Conservation (phyloP, 2,888 invertebrate genomes). For the Hecatera dysodea region DNA sequence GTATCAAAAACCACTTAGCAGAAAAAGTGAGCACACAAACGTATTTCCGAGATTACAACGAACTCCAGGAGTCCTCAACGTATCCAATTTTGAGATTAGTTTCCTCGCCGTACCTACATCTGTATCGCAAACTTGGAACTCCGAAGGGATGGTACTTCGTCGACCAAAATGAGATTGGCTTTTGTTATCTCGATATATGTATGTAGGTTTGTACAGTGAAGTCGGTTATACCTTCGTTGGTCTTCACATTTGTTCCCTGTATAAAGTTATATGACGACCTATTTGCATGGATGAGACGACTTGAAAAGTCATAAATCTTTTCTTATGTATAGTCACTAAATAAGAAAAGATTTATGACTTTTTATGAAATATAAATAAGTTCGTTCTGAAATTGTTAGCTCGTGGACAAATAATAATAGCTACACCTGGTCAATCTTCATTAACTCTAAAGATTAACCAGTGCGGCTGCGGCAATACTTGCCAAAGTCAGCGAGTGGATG, state of each 20-base stretch:
- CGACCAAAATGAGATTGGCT: conserved; percentile 60
- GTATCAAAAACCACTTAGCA: conserved; percentile 25
- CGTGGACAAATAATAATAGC: too few species aligned
- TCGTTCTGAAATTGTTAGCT: too few species aligned
- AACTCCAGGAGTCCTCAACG: conserved; percentile 31
- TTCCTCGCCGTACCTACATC: conserved; percentile 58
- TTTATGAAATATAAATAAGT: too few species aligned
- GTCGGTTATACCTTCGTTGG: not conserved
- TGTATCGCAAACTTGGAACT: conserved; percentile 59
- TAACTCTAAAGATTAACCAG: too few species aligned
- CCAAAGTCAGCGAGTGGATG: too few species aligned
- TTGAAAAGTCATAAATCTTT: too few species aligned
- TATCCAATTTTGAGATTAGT: conserved; percentile 65
- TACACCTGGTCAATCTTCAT: too few species aligned
- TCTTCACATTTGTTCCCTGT: not conserved
- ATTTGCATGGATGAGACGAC: too few species aligned
- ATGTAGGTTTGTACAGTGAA: not conserved
- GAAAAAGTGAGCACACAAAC: conserved; percentile 25
- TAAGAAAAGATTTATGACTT: too few species aligned
- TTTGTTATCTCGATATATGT: conserved; percentile 51
- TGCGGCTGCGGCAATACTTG: too few species aligned
- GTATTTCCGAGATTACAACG: conserved; percentile 42
- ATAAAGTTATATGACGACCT: too few species aligned
- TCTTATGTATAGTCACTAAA: too few species aligned
- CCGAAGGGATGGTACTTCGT: conserved; percentile 56